Conservation (phyloP, 2,888 invertebrate species). For the Chironomus riparius region DNA sequence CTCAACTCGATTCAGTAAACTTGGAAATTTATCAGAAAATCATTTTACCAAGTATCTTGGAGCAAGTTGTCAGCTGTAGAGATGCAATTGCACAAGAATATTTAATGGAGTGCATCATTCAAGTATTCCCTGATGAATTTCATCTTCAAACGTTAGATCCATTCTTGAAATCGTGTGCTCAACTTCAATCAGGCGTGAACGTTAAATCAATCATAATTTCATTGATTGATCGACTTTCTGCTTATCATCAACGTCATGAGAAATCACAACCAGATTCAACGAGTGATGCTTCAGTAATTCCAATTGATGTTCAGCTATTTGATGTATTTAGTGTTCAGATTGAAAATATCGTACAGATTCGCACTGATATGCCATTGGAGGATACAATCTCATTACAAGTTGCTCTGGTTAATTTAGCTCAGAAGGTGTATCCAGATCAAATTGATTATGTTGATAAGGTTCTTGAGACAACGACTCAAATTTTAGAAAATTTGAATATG, state of each 20-base stretch:
- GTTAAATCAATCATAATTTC: slow-evolving; percentile 98
- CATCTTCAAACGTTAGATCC: slow-evolving; percentile 91
- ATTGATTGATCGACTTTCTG: slow-evolving; percentile 81
- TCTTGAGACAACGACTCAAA: slow-evolving; percentile 78
- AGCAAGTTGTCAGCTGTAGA: slow-evolving; percentile 95
- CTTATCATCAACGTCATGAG: slow-evolving; percentile 70
- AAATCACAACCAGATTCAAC: slow-evolving; percentile 43
- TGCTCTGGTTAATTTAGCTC: slow-evolving; percentile 85
- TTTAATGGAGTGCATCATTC: slow-evolving; percentile 30
- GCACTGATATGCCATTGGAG: slow-evolving; percentile 90
- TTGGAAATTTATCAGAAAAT: slow-evolving; percentile 83
- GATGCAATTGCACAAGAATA: slow-evolving; percentile 89
- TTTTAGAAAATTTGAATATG: slow-evolving; percentile 80
- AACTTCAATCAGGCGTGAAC: slow-evolving; percentile 90
- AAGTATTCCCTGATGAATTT: slow-evolving; percentile 98
- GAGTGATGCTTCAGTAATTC: slow-evolving; percentile 51
- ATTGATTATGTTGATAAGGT: slow-evolving; percentile 94
- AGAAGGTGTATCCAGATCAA: slow-evolving; percentile 92
- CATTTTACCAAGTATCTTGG: slow-evolving; percentile 92
- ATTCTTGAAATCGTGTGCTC: slow-evolving; percentile 94
- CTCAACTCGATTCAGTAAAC: slow-evolving; percentile 90
- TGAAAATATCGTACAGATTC: slow-evolving; percentile 86
- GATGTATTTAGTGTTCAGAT: slow-evolving; percentile 98
- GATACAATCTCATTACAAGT: slow-evolving; percentile 94
- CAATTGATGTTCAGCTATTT: slow-evolving; percentile 86